These are phyloP conservation scores for Erynnis tages DNA, from an alignment of 2,888 invertebrate species.

Conservation along the genomic window DNA sequence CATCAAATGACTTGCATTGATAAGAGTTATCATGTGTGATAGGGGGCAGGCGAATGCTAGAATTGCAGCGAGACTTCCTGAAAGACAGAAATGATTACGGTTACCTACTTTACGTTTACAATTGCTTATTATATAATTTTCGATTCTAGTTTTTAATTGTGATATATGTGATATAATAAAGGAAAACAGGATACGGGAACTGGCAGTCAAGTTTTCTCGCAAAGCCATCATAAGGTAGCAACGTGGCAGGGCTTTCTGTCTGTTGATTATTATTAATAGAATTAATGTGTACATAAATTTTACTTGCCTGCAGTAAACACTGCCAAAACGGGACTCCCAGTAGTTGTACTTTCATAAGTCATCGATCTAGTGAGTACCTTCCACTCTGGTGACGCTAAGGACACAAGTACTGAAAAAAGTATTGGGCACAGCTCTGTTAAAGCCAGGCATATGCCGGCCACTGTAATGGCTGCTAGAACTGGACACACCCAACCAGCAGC, in stretches of 20 bases:
- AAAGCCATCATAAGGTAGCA: no score
- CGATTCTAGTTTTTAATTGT: no score
- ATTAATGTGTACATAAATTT: neutral
- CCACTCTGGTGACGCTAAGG: constrained; percentile 83
- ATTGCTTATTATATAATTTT: no score
- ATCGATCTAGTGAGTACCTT: constrained; percentile 82
- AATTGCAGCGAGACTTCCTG: constrained; percentile 83
- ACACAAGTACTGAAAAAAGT: constrained; percentile 78
- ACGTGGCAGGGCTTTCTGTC: no score
- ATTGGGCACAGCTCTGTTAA: constrained; percentile 82
- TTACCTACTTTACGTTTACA: no score
- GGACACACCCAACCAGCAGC: constrained; percentile 83
- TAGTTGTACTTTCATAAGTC: constrained; percentile 81
- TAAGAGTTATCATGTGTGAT: constrained; percentile 81
- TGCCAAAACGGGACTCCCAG: constrained; percentile 84
- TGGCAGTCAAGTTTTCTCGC: no score
- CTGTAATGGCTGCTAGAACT: constrained; percentile 80
- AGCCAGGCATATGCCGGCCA: constrained; percentile 82
- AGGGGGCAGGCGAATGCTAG: constrained; percentile 84
- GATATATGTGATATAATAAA: no score
- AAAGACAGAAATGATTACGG: constrained; percentile 37
- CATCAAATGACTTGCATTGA: constrained; percentile 81
- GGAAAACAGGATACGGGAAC: no score
- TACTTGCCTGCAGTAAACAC: constrained; percentile 82
- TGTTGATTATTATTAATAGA: no score